phyloP scores from a whole-genome alignment of 2,797 vertebrate species.

The Chlorospingus semifuscus region DNA sequence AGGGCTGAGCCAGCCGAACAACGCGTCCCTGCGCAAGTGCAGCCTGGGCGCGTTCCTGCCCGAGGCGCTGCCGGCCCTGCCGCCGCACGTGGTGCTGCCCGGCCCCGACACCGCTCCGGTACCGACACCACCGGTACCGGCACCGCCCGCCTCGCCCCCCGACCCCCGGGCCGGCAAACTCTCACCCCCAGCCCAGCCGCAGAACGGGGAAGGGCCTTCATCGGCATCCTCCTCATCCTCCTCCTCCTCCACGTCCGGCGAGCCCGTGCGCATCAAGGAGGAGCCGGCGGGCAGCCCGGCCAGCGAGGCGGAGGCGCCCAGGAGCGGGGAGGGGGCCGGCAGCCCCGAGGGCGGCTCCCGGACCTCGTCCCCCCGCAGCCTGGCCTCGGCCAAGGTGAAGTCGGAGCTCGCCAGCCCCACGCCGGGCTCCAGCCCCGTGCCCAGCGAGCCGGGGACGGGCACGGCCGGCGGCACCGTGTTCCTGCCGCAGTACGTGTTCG shows the following conservation, averaged over 20 bases:
- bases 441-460: constrained; percentile 74
- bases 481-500: constrained; percentile 88
- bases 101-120: neutral
- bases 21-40: constrained; percentile 81
- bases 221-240: neutral
- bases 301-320: constrained; percentile 61
- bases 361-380: constrained; percentile 82
- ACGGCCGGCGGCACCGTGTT: constrained; percentile 83
- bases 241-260: neutral
- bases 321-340: neutral
- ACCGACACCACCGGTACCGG: neutral
- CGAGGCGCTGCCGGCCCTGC: constrained; percentile 82
- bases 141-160: constrained; percentile 35
- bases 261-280: constrained; percentile 82
- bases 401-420: constrained; percentile 89
- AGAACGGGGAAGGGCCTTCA: constrained; percentile 8
- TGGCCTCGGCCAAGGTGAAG: constrained; percentile 79
- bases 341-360: constrained; percentile 61
- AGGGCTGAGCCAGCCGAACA: constrained; percentile 82
- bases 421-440: constrained; percentile 89
- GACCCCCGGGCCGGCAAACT: constrained; percentile 39
- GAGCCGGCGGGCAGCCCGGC: constrained; percentile 75
- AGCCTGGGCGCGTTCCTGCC: constrained; percentile 83
- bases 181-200: neutral
- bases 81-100: constrained; percentile 86